A percentile compares a stretch with the other conserved stretches of the same genome.
phyloP scores from a whole-genome alignment of 2,797 vertebrate genomes.

The Acipenser transmontanus region DNA sequence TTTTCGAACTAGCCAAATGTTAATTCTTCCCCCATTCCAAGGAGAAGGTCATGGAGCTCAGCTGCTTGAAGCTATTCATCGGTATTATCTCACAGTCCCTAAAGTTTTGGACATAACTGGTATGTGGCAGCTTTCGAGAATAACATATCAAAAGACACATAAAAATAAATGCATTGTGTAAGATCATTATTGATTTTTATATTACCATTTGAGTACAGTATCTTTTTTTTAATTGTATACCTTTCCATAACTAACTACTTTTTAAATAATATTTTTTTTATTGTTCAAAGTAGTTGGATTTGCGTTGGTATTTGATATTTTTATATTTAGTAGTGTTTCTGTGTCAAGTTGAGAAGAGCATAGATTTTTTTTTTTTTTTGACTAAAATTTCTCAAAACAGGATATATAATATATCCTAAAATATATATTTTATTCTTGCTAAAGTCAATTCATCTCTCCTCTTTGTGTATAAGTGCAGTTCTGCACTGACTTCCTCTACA shows the following conservation, averaged over 20 bases:
- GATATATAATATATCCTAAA: no score
- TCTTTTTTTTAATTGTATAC: no score
- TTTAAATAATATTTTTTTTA: no score
- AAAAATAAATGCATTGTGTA: conserved; percentile 28
- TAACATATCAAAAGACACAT: conserved; percentile 16
- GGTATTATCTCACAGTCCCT: conserved; percentile 81
- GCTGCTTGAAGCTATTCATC: conserved; percentile 91
- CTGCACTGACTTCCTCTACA: conserved; percentile 10
- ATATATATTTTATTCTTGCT: conserved; percentile 13
- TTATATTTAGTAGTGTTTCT: no score
- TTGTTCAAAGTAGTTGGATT: no score
- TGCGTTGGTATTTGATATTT: no score
- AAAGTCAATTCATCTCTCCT: conserved; percentile 15
- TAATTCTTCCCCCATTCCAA: conserved; percentile 93
- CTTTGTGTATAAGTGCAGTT: background rate
- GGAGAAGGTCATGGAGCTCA: conserved; percentile 95
- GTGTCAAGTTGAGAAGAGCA: no score
- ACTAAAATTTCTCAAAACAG: no score
- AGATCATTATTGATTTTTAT: conserved; percentile 5
- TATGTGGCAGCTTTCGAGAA: conserved; percentile 33
- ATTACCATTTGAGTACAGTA: no score
- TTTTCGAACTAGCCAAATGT: conserved; percentile 81
- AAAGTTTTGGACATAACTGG: conserved; percentile 95
- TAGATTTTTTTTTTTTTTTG: no score
- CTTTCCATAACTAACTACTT: no score